phyloP scores from a whole-genome alignment of 2,888 invertebrate species.

The Rhorus exstirpatorius region DNA sequence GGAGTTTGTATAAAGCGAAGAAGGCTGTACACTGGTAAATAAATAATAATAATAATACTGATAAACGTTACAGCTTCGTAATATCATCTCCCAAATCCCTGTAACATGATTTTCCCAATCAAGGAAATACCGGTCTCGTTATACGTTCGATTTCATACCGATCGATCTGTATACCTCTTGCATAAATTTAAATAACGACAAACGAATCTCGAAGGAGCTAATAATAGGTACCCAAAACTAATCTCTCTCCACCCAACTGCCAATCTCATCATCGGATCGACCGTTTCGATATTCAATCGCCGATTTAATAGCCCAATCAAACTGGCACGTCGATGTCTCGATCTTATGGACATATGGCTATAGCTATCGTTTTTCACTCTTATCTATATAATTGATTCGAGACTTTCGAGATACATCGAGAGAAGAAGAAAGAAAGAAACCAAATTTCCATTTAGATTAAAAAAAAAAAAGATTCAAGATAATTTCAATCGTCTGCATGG shows the following conservation, averaged over 20 bases:
- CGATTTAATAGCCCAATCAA: conserved; percentile 48
- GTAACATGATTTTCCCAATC: conserved; percentile 45
- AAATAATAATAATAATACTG: no score
- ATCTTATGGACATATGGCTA: not conserved
- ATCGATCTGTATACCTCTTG: not conserved
- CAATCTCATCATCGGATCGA: conserved; percentile 41
- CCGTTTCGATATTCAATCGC: conserved; percentile 11
- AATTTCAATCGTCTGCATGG: not conserved
- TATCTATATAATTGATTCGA: conserved; percentile 45
- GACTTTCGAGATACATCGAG: no score
- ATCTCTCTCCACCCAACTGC: conserved; percentile 32
- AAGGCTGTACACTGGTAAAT: no score
- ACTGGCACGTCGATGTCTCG: conserved; percentile 1
- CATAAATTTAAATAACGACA: not conserved
- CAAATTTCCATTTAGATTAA: no score
- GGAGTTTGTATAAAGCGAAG: no score
- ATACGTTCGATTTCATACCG: conserved; percentile 1
- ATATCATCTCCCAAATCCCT: conserved; percentile 7
- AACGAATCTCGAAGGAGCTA: conserved; percentile 16
- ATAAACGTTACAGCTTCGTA: conserved; percentile 46
- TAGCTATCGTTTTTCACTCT: conserved; percentile 35
- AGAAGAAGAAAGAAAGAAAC: no score
- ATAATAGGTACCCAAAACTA: no score
- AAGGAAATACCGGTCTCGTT: not conserved
- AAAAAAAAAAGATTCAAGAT: not conserved